A percentile compares a stretch with the other conserved stretches of the same genome.
These are phyloP conservation scores for Dicerorhinus sumatrensis DNA, from an alignment of 2,113 vertebrate species.

Conservation along the genomic window DNA sequence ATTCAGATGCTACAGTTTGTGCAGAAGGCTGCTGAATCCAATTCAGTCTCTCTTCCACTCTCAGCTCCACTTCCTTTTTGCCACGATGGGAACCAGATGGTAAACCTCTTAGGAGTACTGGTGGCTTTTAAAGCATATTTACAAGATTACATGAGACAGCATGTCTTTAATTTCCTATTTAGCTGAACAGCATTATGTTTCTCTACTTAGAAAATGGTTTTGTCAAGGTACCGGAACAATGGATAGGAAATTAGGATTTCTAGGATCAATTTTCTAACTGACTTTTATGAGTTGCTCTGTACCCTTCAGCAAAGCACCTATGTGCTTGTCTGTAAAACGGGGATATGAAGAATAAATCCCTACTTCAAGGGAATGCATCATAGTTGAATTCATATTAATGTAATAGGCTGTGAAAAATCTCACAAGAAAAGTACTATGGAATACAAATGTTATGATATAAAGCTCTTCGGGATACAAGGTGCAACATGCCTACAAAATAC, in stretches of 20 bases:
- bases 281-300: constrained; percentile 21
- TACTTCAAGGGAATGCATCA: constrained; percentile 57
- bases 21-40: background rate
- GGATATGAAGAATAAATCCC: constrained; percentile 59
- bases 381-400: constrained; percentile 54
- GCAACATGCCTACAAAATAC: constrained; percentile 27
- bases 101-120: constrained; percentile 60
- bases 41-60: background rate
- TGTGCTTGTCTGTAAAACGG: constrained; percentile 58
- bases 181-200: constrained; percentile 62
- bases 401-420: constrained; percentile 62
- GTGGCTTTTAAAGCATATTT: constrained; percentile 78
- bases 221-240: constrained; percentile 63
- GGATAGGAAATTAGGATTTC: constrained; percentile 67
- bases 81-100: constrained; percentile 44
- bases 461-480: constrained; percentile 31
- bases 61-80: background rate
- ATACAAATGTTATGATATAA: constrained; percentile 64
- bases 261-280: constrained; percentile 70
- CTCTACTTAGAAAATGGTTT: constrained; percentile 69
- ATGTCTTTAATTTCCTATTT: constrained; percentile 70
- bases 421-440: constrained; percentile 17
- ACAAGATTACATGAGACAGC: constrained; percentile 71
- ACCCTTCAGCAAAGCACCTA: constrained; percentile 63
- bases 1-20: background rate